Evolutionary conservation across 2,797 vertebrate genomes (phyloP), one percentile per base, ranked within the genome.

Genomic region (Alfaro cultratus): DNA sequence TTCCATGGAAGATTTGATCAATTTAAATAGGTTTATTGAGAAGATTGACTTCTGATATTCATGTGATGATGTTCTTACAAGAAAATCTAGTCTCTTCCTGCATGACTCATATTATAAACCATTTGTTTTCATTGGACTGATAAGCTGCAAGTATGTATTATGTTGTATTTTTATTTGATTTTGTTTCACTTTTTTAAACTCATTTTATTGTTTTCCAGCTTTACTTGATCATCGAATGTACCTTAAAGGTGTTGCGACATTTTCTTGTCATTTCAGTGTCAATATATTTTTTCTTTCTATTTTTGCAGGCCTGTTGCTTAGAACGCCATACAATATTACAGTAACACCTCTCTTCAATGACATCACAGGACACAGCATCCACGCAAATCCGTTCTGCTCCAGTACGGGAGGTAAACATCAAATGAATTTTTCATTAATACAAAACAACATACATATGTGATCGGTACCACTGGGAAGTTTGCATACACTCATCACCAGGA

Each of bases 261-360:
- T 36, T 34, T 31, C 26, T 77, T 53, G 64, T 72, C 15, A 29
- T 34, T 46, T 36, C 57, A 45, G 12, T 57, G 26, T 39, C 21
- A 53, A 53, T 21, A 5, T 31, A 60, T 23, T 29, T 77, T 9
- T 49, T 23, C 31, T 16, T 53, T 13, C 39, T 62, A 13, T n/a
- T 75, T 18, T 82, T 78, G 47, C 85, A 94, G 92, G 74, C 53
- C 92, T 95, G 6, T 34, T 82, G 62, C 85, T 86, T 26, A 91
- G 85, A 68, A 91, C 18, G 47, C 81, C 71, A 0, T 95, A 95
- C 79, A 83, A 86, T 18, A 91, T 96, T 18, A 94, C 94, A 49
- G 91, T 96, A 5, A 95, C 94, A 18, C 92, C 95, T 6, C 83
- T 96, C 23, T 87, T 93, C 68, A 73, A 29, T 45, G 70, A 86